A percentile compares a stretch with the other conserved stretches of the same genome.
Evolutionary conservation across 2,797 vertebrate species (phyloP).

Genomic region (Pseudomugil gertrudae): DNA sequence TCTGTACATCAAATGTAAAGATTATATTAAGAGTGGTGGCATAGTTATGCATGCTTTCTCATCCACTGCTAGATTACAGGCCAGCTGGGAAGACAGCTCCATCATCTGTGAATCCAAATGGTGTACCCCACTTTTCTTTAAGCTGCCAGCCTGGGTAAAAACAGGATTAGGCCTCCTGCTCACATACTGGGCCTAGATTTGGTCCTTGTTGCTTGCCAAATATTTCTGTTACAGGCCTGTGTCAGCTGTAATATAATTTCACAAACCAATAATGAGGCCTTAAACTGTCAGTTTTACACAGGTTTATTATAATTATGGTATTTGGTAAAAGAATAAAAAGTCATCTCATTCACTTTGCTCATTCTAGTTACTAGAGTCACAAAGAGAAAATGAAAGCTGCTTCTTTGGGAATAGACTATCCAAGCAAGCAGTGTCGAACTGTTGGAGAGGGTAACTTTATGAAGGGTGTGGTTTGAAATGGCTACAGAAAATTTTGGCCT

Average conservation of each 20-base stretch:
- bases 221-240: slow-evolving; percentile 53
- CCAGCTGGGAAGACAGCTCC: slow-evolving; percentile 78
- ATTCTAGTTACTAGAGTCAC: slow-evolving; percentile 1
- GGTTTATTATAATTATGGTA: slow-evolving; percentile 9
- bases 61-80: slow-evolving; percentile 73
- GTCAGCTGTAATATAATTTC: slow-evolving; percentile 43
- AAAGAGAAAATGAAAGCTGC: not conserved
- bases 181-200: slow-evolving; percentile 69
- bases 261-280: slow-evolving; percentile 30
- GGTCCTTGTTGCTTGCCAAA: slow-evolving; percentile 66
- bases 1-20: slow-evolving; percentile 49
- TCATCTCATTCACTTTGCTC: slow-evolving; percentile 13
- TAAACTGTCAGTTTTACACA: slow-evolving; percentile 30
- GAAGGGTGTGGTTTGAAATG: slow-evolving; percentile 26
- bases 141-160: slow-evolving; percentile 78
- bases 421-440: slow-evolving; percentile 24
- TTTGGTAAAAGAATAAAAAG: slow-evolving; percentile 5
- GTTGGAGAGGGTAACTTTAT: slow-evolving; percentile 7
- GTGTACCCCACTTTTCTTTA: slow-evolving; percentile 72
- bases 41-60: slow-evolving; percentile 50
- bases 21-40: slow-evolving; percentile 54
- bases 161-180: slow-evolving; percentile 79
- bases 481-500: slow-evolving; percentile 40
- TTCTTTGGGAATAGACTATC: slow-evolving; percentile 16
- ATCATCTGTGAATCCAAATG: slow-evolving; percentile 80